Percentiles rank a stretch among this genome's conserved stretches.
Conservation (phyloP, 2,113 vertebrate genomes). For the Sylvietta virens region DNA sequence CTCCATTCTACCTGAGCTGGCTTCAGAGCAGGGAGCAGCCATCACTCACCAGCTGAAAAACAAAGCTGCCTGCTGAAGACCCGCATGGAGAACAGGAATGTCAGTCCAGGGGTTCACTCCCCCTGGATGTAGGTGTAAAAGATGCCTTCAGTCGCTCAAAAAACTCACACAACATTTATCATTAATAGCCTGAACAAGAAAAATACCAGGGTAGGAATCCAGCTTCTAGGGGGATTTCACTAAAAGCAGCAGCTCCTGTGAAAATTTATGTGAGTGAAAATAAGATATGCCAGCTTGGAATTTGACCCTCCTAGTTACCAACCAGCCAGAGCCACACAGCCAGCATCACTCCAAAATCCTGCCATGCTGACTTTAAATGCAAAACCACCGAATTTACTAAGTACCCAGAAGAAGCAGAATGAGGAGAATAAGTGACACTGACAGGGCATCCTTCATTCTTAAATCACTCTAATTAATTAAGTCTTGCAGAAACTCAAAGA, state of each 20-base stretch:
- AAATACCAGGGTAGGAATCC: background rate
- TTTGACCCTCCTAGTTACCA: conserved; percentile 16
- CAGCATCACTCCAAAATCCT: background rate
- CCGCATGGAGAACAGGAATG: background rate
- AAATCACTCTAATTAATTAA: conserved; percentile 43
- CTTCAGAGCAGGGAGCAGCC: background rate
- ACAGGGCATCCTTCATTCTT: conserved; percentile 5
- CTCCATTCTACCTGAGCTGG: background rate
- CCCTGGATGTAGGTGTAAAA: background rate
- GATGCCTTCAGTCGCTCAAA: background rate
- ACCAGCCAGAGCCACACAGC: background rate
- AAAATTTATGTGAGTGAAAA: background rate
- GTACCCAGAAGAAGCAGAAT: background rate
- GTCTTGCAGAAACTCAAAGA: background rate
- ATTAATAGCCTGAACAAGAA: background rate
- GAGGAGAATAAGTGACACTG: background rate
- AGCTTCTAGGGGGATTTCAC: background rate
- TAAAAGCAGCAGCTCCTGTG: background rate
- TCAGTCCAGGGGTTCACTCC: background rate
- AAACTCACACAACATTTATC: background rate
- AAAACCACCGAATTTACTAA: conserved; percentile 14
- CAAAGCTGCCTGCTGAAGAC: background rate
- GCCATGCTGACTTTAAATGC: background rate
- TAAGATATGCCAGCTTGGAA: background rate
- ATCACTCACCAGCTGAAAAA: background rate